phyloP scores from a whole-genome alignment of 2,797 vertebrate genomes.

The Bradypodion ventrale region DNA sequence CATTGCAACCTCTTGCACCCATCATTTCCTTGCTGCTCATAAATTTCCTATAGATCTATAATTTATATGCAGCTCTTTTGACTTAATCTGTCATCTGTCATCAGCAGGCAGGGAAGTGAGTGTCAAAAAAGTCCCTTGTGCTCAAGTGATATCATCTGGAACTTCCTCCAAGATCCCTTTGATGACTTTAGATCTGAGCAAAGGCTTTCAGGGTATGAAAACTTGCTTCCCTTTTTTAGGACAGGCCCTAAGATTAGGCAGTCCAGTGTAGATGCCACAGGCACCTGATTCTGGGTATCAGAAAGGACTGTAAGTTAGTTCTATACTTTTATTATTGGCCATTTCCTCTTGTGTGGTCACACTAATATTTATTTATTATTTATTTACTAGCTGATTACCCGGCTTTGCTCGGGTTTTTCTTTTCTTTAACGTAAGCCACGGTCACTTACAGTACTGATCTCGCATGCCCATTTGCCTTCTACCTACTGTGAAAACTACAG shows the following conservation, averaged over 20 bases:
- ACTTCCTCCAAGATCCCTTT: not conserved
- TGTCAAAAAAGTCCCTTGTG: not conserved
- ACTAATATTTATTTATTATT: too few species aligned
- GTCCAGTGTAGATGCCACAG: not conserved
- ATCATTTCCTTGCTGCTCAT: not conserved
- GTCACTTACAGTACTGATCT: too few species aligned
- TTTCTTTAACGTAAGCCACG: too few species aligned
- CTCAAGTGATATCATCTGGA: not conserved
- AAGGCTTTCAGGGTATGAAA: not conserved
- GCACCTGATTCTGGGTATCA: not conserved
- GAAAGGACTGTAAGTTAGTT: not conserved
- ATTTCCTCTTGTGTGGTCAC: too few species aligned
- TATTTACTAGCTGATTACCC: too few species aligned
- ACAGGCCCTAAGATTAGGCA: not conserved
- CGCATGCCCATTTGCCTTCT: too few species aligned
- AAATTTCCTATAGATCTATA: not conserved
- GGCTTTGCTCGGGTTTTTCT: too few species aligned
- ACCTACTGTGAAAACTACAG: too few species aligned
- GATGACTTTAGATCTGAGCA: not conserved
- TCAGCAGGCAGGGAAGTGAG: too few species aligned
- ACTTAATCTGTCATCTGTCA: not conserved
- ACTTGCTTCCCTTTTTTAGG: not conserved
- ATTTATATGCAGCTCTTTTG: conserved; percentile 7
- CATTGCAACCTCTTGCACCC: not conserved
- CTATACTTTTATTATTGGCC: not conserved